A percentile compares a stretch with the other conserved stretches of the same genome.
Conservation (phyloP, 2,113 vertebrate genomes). For the Fregata magnificens region DNA sequence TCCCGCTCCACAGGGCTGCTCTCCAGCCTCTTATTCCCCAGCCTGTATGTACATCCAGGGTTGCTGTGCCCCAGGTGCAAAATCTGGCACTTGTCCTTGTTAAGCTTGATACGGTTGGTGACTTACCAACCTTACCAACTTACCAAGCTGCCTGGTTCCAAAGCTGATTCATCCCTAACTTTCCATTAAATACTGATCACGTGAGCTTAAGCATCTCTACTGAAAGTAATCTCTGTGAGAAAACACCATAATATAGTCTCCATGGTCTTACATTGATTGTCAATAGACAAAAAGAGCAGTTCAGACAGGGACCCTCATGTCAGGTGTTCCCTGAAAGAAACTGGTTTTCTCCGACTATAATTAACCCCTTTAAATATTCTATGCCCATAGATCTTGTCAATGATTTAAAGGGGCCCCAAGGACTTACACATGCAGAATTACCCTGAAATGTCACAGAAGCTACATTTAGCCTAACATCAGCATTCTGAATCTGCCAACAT, state of each 20-base stretch:
- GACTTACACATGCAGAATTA: neutral
- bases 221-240: neutral
- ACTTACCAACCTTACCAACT: too few species aligned
- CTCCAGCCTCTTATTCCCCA: too few species aligned
- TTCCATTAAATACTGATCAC: neutral
- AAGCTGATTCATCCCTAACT: neutral
- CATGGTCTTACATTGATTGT: neutral
- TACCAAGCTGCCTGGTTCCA: neutral
- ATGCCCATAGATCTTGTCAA: neutral
- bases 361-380: neutral
- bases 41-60: too few species aligned
- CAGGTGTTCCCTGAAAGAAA: neutral
- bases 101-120: too few species aligned
- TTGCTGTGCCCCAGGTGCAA: too few species aligned
- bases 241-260: accelerated
- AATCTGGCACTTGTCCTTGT: too few species aligned
- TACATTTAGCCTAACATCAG: neutral
- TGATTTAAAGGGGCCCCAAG: neutral
- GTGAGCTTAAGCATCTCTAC: neutral
- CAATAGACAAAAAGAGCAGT: neutral
- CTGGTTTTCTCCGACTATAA: neutral
- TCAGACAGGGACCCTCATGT: neutral
- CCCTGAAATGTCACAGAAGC: neutral
- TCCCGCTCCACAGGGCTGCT: too few species aligned
- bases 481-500: neutral